Evolutionary conservation across 2,888 invertebrate genomes (phyloP).

Genomic region (Oligia fasciuncula): DNA sequence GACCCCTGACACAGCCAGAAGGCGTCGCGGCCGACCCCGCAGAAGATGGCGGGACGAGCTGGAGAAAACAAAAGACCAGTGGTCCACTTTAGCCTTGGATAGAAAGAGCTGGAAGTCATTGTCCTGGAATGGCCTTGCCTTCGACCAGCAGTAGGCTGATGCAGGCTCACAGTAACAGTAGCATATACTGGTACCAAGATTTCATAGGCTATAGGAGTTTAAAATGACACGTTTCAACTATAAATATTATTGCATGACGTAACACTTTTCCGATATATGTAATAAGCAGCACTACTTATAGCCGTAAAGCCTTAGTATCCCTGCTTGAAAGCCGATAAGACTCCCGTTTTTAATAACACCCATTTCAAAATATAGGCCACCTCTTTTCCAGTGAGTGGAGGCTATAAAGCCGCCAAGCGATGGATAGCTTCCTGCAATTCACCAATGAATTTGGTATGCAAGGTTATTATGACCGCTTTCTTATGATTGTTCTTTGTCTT

Average conservation of each 20-base stretch:
- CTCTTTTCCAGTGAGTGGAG: conserved; percentile 30
- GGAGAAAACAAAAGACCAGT: not conserved
- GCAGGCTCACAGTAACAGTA: not conserved
- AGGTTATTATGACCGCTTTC: not conserved
- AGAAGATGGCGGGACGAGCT: not conserved
- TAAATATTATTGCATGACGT: conserved; percentile 32
- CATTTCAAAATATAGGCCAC: conserved; percentile 47
- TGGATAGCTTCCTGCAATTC: conserved; percentile 26
- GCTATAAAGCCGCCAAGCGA: conserved; percentile 20
- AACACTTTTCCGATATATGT: conserved; percentile 35
- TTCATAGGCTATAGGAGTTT: not conserved
- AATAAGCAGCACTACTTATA: conserved; percentile 34
- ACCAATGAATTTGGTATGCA: conserved; percentile 9
- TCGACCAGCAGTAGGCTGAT: not conserved
- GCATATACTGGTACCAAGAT: conserved; percentile 14
- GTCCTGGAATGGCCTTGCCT: not conserved
- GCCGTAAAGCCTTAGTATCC: conserved; percentile 25
- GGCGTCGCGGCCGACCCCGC: not conserved
- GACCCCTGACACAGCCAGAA: not conserved
- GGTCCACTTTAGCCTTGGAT: not conserved
- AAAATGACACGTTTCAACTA: conserved; percentile 13
- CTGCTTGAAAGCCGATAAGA: conserved; percentile 46
- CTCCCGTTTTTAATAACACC: conserved; percentile 50
- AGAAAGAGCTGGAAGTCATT: not conserved
- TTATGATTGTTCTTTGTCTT: not conserved